These are phyloP conservation scores for Endotricha flammealis DNA, from an alignment of 2,888 invertebrate species.

Conservation along the genomic window DNA sequence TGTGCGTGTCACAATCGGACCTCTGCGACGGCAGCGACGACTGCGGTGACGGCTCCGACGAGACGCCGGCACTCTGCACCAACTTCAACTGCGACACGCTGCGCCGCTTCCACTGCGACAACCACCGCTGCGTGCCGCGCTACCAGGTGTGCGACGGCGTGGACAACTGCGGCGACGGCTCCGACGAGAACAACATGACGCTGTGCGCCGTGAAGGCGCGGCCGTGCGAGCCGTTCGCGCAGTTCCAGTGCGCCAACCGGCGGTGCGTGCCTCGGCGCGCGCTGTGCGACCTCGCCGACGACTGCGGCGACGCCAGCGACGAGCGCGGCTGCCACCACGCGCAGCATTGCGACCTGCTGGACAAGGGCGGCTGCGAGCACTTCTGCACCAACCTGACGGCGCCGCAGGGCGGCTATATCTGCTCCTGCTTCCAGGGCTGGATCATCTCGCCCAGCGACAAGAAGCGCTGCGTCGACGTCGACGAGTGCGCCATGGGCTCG, in stretches of 20 bases:
- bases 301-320: conserved; percentile 94
- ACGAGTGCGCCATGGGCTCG: conserved; percentile 90
- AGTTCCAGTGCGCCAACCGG: conserved; percentile 93
- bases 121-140: conserved; percentile 89
- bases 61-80: conserved; percentile 86
- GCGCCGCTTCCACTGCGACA: conserved; percentile 92
- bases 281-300: conserved; percentile 93
- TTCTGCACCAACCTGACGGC: conserved; percentile 89
- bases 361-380: conserved; percentile 95
- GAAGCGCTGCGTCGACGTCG: conserved; percentile 91
- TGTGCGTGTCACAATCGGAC: conserved; percentile 93
- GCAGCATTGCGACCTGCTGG: conserved; percentile 80
- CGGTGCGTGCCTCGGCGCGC: conserved; percentile 87
- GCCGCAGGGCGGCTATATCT: conserved; percentile 85
- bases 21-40: conserved; percentile 96
- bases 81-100: conserved; percentile 91
- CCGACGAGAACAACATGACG: conserved; percentile 97
- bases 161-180: conserved; percentile 96
- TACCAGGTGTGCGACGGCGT: conserved; percentile 94
- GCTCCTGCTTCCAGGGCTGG: conserved; percentile 92
- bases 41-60: conserved; percentile 95
- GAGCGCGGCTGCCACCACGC: conserved; percentile 92
- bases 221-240: conserved; percentile 86
- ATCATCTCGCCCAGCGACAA: conserved; percentile 88
- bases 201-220: conserved; percentile 86